Evolutionary conservation across 2,113 vertebrate genomes (phyloP).

Genomic region (Meles meles): DNA sequence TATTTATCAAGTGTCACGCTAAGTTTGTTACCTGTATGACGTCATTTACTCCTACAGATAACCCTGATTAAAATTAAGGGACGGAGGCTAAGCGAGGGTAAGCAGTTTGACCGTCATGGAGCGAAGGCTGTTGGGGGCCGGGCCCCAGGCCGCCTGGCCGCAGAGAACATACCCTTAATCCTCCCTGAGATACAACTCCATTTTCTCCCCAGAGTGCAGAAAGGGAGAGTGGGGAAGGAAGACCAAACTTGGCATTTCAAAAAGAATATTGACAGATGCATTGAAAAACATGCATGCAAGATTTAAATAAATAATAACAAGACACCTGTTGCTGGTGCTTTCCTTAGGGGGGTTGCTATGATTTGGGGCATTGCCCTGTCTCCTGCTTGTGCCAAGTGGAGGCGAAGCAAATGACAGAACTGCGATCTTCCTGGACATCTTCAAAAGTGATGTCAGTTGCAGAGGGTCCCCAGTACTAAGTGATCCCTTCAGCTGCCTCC

Average conservation of each 20-base stretch:
- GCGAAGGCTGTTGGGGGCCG: rapidly evolving
- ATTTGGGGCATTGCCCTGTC: not conserved
- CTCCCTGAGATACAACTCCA: not conserved
- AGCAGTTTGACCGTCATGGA: not conserved
- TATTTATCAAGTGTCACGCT: not conserved
- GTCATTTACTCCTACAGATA: not conserved
- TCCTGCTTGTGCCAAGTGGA: not conserved
- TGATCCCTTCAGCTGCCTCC: not conserved
- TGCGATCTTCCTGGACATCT: not conserved
- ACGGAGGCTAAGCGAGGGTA: not conserved
- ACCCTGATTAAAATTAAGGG: not conserved
- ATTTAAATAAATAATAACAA: not conserved
- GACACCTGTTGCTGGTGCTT: not conserved
- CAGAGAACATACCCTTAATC: not conserved
- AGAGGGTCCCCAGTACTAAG: not conserved
- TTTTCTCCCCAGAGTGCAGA: not conserved
- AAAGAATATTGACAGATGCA: not conserved
- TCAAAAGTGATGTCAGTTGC: not conserved
- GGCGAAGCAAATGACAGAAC: not conserved
- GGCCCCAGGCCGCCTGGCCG: not conserved
- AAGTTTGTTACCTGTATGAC: not conserved
- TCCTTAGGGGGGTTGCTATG: not conserved
- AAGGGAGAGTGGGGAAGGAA: not conserved
- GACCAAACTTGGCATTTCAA: not conserved
- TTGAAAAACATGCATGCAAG: not conserved